phyloP scores from a whole-genome alignment of 2,888 invertebrate genomes.

The Erebia palarica region DNA sequence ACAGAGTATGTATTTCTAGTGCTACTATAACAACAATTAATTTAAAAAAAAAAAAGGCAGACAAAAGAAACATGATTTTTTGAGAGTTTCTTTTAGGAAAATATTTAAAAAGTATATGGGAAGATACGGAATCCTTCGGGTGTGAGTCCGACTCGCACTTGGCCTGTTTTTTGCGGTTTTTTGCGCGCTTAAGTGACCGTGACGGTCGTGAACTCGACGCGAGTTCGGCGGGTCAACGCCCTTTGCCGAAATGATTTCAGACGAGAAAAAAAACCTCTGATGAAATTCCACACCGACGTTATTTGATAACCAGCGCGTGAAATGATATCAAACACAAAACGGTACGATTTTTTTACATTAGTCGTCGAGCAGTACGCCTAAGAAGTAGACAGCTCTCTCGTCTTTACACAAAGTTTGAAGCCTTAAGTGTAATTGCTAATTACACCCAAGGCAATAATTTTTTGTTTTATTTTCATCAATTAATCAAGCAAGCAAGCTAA shows the following conservation, averaged over 20 bases:
- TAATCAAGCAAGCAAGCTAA: too few species aligned
- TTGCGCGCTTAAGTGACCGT: constrained; percentile 57
- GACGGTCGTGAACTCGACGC: constrained; percentile 65
- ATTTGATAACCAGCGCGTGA: constrained; percentile 57
- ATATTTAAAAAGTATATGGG: too few species aligned
- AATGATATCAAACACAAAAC: constrained; percentile 34
- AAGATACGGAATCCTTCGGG: too few species aligned
- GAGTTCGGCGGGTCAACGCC: constrained; percentile 59
- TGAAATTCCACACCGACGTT: constrained; percentile 62
- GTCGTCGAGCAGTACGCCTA: not conserved
- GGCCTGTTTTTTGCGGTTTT: constrained; percentile 45
- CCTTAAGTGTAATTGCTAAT: too few species aligned
- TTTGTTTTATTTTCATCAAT: too few species aligned
- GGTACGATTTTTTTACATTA: constrained; percentile 19
- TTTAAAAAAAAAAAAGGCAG: too few species aligned
- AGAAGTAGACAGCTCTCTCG: not conserved
- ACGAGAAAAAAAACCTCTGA: constrained; percentile 53
- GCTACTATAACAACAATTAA: too few species aligned
- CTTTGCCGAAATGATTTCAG: constrained; percentile 45
- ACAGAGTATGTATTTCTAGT: too few species aligned
- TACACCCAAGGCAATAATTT: too few species aligned
- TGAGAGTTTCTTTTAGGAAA: too few species aligned
- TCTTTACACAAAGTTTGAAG: not conserved
- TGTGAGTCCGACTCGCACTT: too few species aligned
- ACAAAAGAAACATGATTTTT: too few species aligned